A percentile compares a stretch with the other conserved stretches of the same genome.
Conservation (phyloP, 1,140 invertebrate genomes). For the Tetramorium alpestre region DNA sequence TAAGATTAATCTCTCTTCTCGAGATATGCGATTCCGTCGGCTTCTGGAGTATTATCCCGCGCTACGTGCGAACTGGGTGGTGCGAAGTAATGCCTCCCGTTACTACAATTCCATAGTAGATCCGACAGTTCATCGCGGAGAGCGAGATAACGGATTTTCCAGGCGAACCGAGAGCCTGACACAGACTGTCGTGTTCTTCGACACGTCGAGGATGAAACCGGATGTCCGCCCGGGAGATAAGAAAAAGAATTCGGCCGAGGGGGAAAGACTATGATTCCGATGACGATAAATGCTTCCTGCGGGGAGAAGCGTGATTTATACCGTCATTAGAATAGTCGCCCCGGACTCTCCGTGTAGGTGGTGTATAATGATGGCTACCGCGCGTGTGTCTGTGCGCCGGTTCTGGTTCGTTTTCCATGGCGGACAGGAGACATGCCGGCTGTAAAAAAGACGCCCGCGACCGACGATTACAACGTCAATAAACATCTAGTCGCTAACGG, state of each 20-base stretch:
- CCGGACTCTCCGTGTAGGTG: conserved; percentile 73
- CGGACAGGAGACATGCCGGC: conserved; percentile 23
- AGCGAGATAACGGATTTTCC: conserved; percentile 8
- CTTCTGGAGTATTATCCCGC: conserved; percentile 15
- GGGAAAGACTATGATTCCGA: conserved; percentile 66
- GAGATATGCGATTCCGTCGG: conserved; percentile 12
- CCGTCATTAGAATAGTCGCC: conserved; percentile 77
- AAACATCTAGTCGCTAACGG: conserved; percentile 42
- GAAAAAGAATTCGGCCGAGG: conserved; percentile 28
- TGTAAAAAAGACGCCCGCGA: conserved; percentile 57
- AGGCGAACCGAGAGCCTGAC: not conserved
- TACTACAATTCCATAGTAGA: conserved; percentile 17
- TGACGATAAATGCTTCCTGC: conserved; percentile 79
- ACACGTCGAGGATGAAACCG: conserved; percentile 25
- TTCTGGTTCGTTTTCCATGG: conserved; percentile 28
- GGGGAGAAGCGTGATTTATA: conserved; percentile 76
- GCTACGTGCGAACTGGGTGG: not conserved
- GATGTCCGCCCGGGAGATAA: conserved; percentile 12
- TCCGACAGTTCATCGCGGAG: conserved; percentile 2
- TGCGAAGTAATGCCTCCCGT: conserved; percentile 30
- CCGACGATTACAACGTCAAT: conserved; percentile 57
- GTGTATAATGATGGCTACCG: conserved; percentile 73
- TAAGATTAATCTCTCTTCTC: not conserved
- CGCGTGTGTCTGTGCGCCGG: conserved; percentile 8
- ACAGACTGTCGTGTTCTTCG: conserved; percentile 42